phyloP scores from a whole-genome alignment of 1,140 invertebrate genomes.

The Microplitis mediator region DNA sequence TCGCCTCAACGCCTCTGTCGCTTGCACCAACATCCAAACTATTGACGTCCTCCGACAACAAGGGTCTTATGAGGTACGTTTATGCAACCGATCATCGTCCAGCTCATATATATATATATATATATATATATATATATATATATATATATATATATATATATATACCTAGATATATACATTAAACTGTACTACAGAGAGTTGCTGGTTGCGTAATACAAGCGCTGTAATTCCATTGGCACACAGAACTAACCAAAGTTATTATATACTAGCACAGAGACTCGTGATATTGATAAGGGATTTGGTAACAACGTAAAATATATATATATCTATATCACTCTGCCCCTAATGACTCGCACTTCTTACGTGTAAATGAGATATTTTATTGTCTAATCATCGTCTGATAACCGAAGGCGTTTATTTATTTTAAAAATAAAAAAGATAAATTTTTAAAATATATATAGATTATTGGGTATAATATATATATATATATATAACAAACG shows the following conservation, averaged over 20 bases:
- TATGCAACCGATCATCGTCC: not conserved
- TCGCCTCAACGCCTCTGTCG: slow-evolving; percentile 56
- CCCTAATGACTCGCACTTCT: no score
- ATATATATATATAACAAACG: not conserved
- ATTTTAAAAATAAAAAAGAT: no score
- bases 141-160: not conserved
- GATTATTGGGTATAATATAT: no score
- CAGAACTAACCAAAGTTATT: no score
- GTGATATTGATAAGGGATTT: slow-evolving; percentile 4
- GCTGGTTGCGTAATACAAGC: not conserved
- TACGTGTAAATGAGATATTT: no score
- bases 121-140: not conserved
- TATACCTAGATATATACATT: not conserved
- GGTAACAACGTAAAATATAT: not conserved
- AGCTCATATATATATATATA: not conserved
- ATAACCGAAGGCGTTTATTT: no score
- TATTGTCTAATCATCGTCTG: no score
- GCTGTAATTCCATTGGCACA: no score
- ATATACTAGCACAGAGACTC: not conserved
- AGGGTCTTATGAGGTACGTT: slow-evolving; percentile 59
- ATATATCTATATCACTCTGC: no score
- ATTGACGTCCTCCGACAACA: slow-evolving; percentile 55
- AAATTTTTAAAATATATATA: no score
- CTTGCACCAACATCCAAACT: slow-evolving; percentile 58
- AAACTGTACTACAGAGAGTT: no score